phyloP scores from a whole-genome alignment of 2,797 vertebrate species.

The Iguana delicatissima region DNA sequence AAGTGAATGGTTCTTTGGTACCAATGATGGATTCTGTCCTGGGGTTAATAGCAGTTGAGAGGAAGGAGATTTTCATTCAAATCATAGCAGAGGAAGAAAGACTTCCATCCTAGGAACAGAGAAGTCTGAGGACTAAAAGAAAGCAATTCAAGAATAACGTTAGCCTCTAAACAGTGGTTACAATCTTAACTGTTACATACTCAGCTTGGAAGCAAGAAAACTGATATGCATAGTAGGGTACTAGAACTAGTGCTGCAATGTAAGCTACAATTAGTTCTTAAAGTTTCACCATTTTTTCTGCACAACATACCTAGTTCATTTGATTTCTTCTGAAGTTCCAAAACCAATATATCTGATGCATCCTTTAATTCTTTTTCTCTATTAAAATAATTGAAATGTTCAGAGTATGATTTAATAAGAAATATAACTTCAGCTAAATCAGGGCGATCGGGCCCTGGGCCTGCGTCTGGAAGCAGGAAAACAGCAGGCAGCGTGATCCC shows the following conservation, averaged over 20 bases:
- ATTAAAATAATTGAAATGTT: slow-evolving; percentile 63
- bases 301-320: slow-evolving; percentile 83
- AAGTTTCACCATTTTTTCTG: slow-evolving; percentile 27
- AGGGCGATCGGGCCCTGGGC: no score
- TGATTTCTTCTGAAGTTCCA: slow-evolving; percentile 83
- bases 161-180: no score
- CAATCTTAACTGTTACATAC: neutral
- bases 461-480: no score
- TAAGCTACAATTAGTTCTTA: neutral
- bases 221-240: neutral
- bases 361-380: slow-evolving; percentile 83
- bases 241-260: neutral
- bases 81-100: no score
- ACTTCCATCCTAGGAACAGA: no score
- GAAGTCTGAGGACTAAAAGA: no score
- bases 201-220: neutral
- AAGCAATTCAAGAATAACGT: no score
- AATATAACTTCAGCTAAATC: slow-evolving; percentile 47
- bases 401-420: slow-evolving; percentile 38
- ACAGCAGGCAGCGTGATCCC: no score
- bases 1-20: no score
- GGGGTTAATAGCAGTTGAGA: no score
- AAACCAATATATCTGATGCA: slow-evolving; percentile 70
- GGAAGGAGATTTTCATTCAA: no score
- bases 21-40: no score